Percentiles rank a stretch among this genome's conserved stretches.
phyloP scores from a whole-genome alignment of 2,888 invertebrate species.

The Hypercompe scribonia region DNA sequence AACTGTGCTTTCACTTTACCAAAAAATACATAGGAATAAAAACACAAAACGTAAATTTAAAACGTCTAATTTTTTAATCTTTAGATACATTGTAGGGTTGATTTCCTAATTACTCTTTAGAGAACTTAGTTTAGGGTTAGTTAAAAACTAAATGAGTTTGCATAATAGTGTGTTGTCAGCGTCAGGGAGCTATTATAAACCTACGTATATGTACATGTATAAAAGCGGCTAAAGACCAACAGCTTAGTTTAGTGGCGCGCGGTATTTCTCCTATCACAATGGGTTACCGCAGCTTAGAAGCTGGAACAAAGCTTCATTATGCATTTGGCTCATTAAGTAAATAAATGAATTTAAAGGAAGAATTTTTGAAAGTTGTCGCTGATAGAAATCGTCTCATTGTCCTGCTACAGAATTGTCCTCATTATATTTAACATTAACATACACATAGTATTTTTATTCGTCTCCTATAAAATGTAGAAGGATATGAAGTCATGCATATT shows the following conservation, averaged over 20 bases:
- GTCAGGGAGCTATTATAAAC: conserved; percentile 21
- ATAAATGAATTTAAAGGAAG: conserved; percentile 74
- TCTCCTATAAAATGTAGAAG: too few relatives aligned
- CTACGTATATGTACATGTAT: conserved; percentile 29
- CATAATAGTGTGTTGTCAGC: conserved; percentile 21
- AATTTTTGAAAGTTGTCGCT: conserved; percentile 64
- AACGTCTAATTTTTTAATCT: too few relatives aligned
- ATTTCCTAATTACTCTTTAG: not conserved
- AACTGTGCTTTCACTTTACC: not conserved
- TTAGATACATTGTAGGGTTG: not conserved
- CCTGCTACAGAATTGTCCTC: conserved; percentile 29
- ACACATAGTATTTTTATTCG: too few relatives aligned
- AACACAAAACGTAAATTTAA: not conserved
- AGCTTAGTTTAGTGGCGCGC: conserved; percentile 59
- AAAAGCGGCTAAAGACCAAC: conserved; percentile 49
- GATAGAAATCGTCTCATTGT: conserved; percentile 68
- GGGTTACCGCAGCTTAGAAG: conserved; percentile 62
- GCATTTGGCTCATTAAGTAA: conserved; percentile 76
- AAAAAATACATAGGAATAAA: not conserved
- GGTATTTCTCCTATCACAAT: conserved; percentile 70
- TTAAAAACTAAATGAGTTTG: conserved; percentile 39
- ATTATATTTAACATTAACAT: not conserved
- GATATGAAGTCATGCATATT: too few relatives aligned
- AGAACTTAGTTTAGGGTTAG: conserved; percentile 21
- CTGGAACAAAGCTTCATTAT: conserved; percentile 76